Evolutionary conservation across 2,113 vertebrate genomes (phyloP).

Genomic region (Rattus rattus): DNA sequence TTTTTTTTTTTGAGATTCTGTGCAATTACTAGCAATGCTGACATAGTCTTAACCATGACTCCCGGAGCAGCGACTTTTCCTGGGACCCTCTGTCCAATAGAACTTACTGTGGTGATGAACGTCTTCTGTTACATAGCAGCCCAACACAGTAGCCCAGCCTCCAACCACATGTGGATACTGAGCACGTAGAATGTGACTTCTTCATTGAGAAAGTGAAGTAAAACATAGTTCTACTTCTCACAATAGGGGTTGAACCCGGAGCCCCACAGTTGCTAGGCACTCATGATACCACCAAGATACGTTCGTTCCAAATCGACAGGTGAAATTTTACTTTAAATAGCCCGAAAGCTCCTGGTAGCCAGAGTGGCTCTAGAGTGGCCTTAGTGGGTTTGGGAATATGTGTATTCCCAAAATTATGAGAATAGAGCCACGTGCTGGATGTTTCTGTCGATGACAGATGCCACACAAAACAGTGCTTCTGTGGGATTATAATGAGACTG

Average conservation of each 20-base stretch:
- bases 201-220: not conserved
- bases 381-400: not conserved
- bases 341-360: not conserved
- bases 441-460: not conserved
- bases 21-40: not conserved
- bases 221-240: not conserved
- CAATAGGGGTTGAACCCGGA: not conserved
- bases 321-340: conserved; percentile 13
- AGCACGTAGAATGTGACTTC: not conserved
- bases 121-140: not conserved
- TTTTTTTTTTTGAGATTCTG: not conserved
- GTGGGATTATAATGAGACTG: not conserved
- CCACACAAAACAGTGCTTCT: not conserved
- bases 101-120: not conserved
- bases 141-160: not conserved
- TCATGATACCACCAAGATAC: not conserved
- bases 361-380: not conserved
- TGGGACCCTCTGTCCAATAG: not conserved
- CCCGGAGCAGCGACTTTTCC: not conserved
- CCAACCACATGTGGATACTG: not conserved
- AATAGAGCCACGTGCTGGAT: not conserved
- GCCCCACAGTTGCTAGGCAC: not conserved
- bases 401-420: not conserved
- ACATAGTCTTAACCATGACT: not conserved
- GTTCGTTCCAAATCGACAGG: not conserved